Conservation (phyloP, 2,113 vertebrate species). For the Lutjanus erythropterus region DNA sequence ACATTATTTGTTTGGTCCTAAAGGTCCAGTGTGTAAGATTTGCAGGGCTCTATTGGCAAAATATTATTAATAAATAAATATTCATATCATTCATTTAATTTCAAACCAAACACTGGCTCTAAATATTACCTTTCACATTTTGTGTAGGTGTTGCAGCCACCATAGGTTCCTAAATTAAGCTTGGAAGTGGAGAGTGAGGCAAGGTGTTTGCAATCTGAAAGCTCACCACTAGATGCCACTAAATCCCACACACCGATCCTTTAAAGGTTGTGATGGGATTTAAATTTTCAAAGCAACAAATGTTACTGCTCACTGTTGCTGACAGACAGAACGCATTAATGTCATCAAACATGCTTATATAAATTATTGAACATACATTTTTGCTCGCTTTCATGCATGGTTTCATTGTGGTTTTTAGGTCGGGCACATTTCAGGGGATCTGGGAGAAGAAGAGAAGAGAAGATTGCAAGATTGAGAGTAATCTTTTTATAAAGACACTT, state of each 20-base stretch:
- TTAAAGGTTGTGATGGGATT: background rate
- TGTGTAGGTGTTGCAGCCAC: no score
- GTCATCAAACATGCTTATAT: background rate
- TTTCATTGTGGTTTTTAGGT: background rate
- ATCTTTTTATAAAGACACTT: background rate
- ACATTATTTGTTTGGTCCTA: background rate
- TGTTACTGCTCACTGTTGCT: background rate
- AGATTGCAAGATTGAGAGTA: background rate
- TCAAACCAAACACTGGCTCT: no score
- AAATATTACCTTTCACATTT: no score
- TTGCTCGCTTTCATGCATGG: background rate
- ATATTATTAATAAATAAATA: no score
- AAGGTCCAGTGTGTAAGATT: no score
- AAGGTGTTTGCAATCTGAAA: no score
- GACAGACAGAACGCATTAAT: background rate
- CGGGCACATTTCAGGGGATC: background rate
- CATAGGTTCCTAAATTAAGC: no score
- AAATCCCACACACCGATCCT: no score
- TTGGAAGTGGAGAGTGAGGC: no score
- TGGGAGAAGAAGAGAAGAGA: background rate
- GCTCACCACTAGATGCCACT: no score
- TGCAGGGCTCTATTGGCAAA: no score
- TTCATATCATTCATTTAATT: no score
- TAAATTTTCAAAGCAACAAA: background rate
- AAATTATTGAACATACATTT: conserved; percentile 22